Percentiles rank a stretch among this genome's conserved stretches.
Conservation (phyloP, 2,888 invertebrate genomes). For the Muschampia plurimacula region DNA sequence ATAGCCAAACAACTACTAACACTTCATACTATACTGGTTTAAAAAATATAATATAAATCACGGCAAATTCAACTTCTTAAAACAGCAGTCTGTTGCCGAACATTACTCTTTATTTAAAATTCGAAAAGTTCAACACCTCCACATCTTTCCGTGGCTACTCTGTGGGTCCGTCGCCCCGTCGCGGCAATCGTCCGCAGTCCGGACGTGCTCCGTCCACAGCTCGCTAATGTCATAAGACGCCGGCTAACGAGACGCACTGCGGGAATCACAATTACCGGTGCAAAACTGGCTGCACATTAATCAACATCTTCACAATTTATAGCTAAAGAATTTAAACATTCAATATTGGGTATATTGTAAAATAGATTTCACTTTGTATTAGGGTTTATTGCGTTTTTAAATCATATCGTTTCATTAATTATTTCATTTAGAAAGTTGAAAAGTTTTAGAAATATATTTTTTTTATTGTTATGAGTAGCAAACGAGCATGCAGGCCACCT, state of each 20-base stretch:
- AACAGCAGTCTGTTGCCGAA: too few species aligned
- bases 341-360: neutral
- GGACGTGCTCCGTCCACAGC: slow-evolving; percentile 52
- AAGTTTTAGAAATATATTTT: too few species aligned
- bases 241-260: slow-evolving; percentile 65
- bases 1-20: too few species aligned
- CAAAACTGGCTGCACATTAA: neutral
- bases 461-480: too few species aligned
- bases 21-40: too few species aligned
- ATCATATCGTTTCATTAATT: too few species aligned
- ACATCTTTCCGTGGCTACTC: neutral
- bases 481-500: too few species aligned
- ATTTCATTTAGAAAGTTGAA: too few species aligned
- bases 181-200: slow-evolving; percentile 11
- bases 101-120: neutral
- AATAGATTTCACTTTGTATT: neutral
- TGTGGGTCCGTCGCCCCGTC: neutral
- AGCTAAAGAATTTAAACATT: neutral
- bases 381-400: too few species aligned
- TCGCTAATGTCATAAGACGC: slow-evolving; percentile 76
- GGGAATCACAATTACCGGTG: slow-evolving; percentile 53
- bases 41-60: too few species aligned
- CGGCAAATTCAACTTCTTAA: too few species aligned
- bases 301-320: neutral
- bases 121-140: neutral